A percentile compares a stretch with the other conserved stretches of the same genome.
Conservation (phyloP, 2,113 vertebrate genomes). For the Buteo buteo region DNA sequence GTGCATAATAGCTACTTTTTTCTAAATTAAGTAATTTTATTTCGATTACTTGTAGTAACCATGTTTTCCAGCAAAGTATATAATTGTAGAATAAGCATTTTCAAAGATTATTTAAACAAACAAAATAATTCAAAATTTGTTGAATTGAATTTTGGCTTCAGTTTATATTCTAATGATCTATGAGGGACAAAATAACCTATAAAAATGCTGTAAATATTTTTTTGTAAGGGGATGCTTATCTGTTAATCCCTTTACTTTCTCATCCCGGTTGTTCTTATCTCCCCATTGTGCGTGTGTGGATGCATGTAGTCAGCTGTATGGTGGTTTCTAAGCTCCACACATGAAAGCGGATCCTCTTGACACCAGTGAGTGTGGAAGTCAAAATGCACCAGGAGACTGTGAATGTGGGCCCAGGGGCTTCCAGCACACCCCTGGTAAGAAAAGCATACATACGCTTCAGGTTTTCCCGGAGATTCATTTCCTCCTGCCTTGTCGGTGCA, state of each 20-base stretch:
- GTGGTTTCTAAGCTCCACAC: not conserved
- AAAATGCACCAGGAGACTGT: not conserved
- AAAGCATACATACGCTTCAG: conserved; percentile 71
- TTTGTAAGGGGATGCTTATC: not conserved
- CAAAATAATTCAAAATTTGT: not conserved
- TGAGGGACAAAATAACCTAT: not conserved
- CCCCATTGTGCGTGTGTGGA: too few species aligned
- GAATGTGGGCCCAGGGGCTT: not conserved
- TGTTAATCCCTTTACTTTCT: not conserved
- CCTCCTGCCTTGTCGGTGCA: conserved; percentile 57
- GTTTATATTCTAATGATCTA: not conserved
- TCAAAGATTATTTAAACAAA: not conserved
- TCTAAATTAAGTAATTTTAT: not conserved
- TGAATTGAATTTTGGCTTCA: not conserved
- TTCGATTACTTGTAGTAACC: not conserved
- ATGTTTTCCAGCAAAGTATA: not conserved
- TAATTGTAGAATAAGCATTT: not conserved
- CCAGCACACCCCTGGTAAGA: not conserved
- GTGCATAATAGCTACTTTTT: not conserved
- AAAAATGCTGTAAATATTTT: not conserved
- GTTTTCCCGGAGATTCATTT: conserved; percentile 53
- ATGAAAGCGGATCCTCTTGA: not conserved
- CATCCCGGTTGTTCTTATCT: not conserved
- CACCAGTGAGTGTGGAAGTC: not conserved
- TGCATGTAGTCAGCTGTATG: not conserved